Base-by-base conservation (phyloP, 2,113 vertebrate species). In the Haemorhous mexicanus region DNA sequence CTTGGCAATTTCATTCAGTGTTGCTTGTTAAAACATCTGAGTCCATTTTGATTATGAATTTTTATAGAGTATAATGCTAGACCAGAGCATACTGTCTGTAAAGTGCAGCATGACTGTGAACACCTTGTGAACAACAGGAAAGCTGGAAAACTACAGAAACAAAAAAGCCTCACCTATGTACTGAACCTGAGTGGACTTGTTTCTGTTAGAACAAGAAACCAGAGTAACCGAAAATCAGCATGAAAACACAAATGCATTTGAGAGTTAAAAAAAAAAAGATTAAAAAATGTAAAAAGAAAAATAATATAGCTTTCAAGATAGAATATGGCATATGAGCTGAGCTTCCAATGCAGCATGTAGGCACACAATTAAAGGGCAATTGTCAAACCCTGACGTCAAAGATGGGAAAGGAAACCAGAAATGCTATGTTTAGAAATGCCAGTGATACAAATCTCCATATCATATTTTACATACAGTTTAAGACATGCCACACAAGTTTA, bases 351-450 rank as follows among this genome's bases (percentile, higher is more conserved):
- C 61, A 70, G 56, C 56, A 70, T 43, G 32, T 28, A 80, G 53
- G 67, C 16, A 41, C 32, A 49, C 3, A 81, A 77, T 44, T 47
- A 94, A 94, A 96, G 84, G 81, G 64, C 87, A 87, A 58, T 64
- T 94, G 84, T 94, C 80, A 95, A 97, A 78, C 7, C 30, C 44
- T 87, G 47, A 87, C 80, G 89, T 92, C 76, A 78, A 87, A 81
- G 52, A 6, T 78, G 9, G 10, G 17, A 78, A 80, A 78, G 23
- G 24, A 93, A 92, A 67, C 7, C 35, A 89, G 47, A 82, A 89
- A 84, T 16, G 11, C 28, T 52, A 1, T 35, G 11, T 84, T 96
- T 87, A 63, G 49, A 96, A 94, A 89, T 89, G 32, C 12, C 73
- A 84, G 23, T n/a, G 58, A 78, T 61, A 84, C 11, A 49, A 49